Base-by-base conservation (phyloP, 2,113 vertebrate species). In the Cinclus cinclus region DNA sequence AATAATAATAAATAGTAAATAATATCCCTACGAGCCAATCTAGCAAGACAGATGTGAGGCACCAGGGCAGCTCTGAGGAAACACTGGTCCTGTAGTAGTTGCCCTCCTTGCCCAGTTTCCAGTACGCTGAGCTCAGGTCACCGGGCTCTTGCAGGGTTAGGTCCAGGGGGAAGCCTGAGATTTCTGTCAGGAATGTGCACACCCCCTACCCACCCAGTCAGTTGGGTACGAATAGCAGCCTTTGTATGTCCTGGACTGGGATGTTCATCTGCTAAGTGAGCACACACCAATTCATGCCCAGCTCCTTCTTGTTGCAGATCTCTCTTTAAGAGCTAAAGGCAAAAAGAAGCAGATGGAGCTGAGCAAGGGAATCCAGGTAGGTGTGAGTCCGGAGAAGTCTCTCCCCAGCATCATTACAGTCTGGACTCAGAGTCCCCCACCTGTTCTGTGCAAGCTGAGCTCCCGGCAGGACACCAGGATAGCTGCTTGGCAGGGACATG, bases 1-100 rank as follows among this genome's bases (percentile, higher is more conserved):
- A 95, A 69, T 80, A 95, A 91, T 53, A 94, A 94, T 89, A 95
- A 96, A 96, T 76, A 96, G 91, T 83, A 96, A 95, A 94, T 92
- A 95, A 77, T 73, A 96, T 69, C 44, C 56, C 69, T 47, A 75
- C 62, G 60, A 96, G 76, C 56, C 76, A 94, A 63, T 52, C 76
- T 86, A 53, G 73, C 49, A 33, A 78, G 88, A 50, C 62, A 90
- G 85, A 95, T 90, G 73, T 35, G 68, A 95, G 62, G 83, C 85
- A 95, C 13, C 33, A 42, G 64, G 70, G 55, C 52, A 85, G 80
- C 85, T 74, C 60, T 17, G 74, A 42, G 63, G 70, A 84, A 92
- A 79, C 8, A 2, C 71, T 19, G 27, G 33, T 20, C 76, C 59
- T 41, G 10, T 2, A 44, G 63, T 2, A 17, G 42, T 8, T 13